phyloP scores from a whole-genome alignment of 2,113 vertebrate species.

The Cyprinodon brontotheroides region DNA sequence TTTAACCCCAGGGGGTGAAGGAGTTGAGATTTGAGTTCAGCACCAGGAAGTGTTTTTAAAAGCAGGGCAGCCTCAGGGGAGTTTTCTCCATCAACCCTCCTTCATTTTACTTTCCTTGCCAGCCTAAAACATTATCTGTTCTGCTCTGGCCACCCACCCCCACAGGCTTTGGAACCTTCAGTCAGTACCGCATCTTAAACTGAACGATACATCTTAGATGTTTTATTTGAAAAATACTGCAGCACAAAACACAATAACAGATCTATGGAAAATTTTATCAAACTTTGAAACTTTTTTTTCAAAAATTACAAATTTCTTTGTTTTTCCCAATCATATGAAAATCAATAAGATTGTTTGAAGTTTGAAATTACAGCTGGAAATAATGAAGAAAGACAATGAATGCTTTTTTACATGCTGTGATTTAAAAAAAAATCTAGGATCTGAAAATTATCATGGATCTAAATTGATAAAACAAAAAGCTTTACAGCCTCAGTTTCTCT shows the following conservation, averaged over 20 bases:
- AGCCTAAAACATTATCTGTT: slow-evolving; percentile 77
- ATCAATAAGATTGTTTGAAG: too few species aligned
- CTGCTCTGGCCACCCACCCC: slow-evolving; percentile 37
- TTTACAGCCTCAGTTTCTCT: too few species aligned
- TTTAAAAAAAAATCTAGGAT: background rate
- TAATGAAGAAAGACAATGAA: background rate
- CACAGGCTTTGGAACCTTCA: slow-evolving; percentile 30
- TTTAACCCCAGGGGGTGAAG: slow-evolving; percentile 56
- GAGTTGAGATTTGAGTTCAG: slow-evolving; percentile 54
- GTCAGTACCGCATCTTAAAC: slow-evolving; percentile 20
- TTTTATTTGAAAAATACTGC: background rate
- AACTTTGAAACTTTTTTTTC: too few species aligned
- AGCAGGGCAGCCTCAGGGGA: slow-evolving; percentile 41
- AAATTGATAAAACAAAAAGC: too few species aligned
- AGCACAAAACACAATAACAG: background rate
- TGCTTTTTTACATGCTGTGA: background rate
- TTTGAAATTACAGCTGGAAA: too few species aligned
- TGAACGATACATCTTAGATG: background rate
- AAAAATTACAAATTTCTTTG: too few species aligned
- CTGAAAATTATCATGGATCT: background rate
- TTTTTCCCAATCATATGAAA: too few species aligned
- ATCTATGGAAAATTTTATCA: too few species aligned
- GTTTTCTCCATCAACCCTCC: slow-evolving; percentile 47
- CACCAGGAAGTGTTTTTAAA: slow-evolving; percentile 73
- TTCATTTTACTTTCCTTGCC: slow-evolving; percentile 56